Conservation (phyloP, 2,113 vertebrate species). For the Pseudonaja textilis region DNA sequence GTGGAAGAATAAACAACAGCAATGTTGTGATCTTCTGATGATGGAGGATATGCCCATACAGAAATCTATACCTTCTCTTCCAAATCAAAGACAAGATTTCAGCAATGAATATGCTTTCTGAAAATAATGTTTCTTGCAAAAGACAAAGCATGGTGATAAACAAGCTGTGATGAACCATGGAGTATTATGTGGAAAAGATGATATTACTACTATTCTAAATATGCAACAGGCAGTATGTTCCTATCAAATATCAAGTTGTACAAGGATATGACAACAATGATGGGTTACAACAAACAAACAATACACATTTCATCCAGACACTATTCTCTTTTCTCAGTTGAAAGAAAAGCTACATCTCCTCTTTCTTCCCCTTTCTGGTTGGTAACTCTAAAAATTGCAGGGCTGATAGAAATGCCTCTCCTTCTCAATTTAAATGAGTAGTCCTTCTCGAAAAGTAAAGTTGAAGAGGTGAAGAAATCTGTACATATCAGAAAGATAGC, state of each 20-base stretch:
- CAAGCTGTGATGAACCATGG: not conserved
- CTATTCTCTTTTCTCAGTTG: not conserved
- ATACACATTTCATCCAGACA: not conserved
- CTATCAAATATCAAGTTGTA: not conserved
- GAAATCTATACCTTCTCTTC: not conserved
- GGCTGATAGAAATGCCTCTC: not conserved
- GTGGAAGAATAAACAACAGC: too few relatives aligned
- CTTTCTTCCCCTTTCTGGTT: not conserved
- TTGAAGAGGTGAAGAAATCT: not conserved
- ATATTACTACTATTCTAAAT: too few relatives aligned
- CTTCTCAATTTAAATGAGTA: not conserved
- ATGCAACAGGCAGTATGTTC: not conserved
- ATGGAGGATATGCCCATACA: too few relatives aligned
- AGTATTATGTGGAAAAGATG: fast-evolving
- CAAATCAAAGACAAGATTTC: not conserved
- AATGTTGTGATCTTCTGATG: not conserved
- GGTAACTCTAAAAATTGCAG: not conserved
- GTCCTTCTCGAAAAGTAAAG: not conserved
- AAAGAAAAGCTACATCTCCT: not conserved
- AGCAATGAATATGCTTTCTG: constrained; percentile 51
- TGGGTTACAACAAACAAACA: not conserved
- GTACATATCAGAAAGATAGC: too few relatives aligned
- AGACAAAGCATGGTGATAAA: not conserved
- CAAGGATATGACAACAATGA: not conserved
- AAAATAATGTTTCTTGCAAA: constrained; percentile 50